Evolutionary conservation across 2,797 vertebrate genomes (phyloP).

Genomic region (Syngnathus acus): DNA sequence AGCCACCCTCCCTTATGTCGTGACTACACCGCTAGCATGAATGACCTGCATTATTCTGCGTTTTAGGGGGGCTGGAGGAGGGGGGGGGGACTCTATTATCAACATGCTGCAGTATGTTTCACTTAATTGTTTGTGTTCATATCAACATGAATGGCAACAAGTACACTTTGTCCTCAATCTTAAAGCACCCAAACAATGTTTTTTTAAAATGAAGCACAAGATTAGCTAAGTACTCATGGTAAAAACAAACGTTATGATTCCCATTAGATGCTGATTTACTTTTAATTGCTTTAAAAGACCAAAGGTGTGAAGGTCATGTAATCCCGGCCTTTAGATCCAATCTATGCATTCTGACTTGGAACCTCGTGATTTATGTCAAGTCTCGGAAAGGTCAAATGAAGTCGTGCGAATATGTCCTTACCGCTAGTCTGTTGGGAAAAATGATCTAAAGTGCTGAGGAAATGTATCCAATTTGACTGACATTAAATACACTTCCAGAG

Average conservation of each 20-base stretch:
- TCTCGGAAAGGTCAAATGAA: background rate
- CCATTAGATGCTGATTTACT: background rate
- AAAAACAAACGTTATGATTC: background rate
- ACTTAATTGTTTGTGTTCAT: background rate
- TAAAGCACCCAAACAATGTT: background rate
- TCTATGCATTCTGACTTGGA: background rate
- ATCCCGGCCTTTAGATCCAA: background rate
- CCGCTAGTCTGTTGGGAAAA: background rate
- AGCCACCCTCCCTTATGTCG: constrained; percentile 18
- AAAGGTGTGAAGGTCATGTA: background rate
- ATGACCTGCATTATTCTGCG: constrained; percentile 17
- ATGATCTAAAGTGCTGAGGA: background rate
- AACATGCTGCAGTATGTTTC: background rate
- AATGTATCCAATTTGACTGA: background rate
- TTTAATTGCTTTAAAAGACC: constrained; percentile 2
- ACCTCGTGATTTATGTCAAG: background rate
- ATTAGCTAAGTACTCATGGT: background rate
- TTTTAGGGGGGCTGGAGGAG: background rate
- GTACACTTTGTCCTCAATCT: background rate
- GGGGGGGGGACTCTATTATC: background rate
- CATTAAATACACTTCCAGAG: too few relatives aligned
- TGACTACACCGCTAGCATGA: constrained; percentile 29
- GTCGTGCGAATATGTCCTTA: background rate
- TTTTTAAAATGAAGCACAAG: background rate
- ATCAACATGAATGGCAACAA: background rate